Base-by-base conservation (phyloP, 2,888 invertebrate genomes). In the Leptopilina myrica region DNA sequence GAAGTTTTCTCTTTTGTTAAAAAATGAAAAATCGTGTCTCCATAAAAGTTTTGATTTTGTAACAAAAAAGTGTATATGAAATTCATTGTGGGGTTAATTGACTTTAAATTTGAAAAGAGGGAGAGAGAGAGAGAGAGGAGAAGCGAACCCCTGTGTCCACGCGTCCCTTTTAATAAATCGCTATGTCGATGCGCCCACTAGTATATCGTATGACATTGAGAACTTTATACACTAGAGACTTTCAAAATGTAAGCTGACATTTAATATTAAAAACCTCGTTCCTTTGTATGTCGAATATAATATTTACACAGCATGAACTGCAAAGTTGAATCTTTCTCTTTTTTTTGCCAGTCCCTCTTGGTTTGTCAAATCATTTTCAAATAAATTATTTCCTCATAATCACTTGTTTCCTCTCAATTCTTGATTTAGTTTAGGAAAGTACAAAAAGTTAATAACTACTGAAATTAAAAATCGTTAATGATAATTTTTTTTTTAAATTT, bases 191-290 rank as follows among this genome's bases (percentile, higher is more conserved):
- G 69, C 53, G n/a, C 20, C 53, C 20, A 49, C 14, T 69, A 14
- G 11, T 12, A 26, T 53, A 69, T 53, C 26, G 49, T 49, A 49
- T 73, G 33, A 33, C 56, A 73, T 73, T 73, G 69, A 33, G 69
- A 73, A 73, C 69, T 73, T 73, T 73, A 53, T 73, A 73, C 56
- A 8, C 69, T 73, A 56, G 69, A 33, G 69, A 73, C 26, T 14
- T 14, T 73, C 53, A 73, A 73, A 73, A 73, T 56, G 69, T 73
- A 33, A 73, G 33, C 53, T 73, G 26, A 26, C 26, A 73, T 73
- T 53, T 53, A 56, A 73, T 73, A 73, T 73, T 73, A 73, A 73
- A 49, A 73, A 73, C 69, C 53, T 73, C 53, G 53, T 33, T 73
- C 53, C 53, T 53, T 73, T 73, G 26, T 49, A 14, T 56, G 8